Base-by-base conservation (phyloP, 2,113 vertebrate genomes). In the Bubalus kerabau region DNA sequence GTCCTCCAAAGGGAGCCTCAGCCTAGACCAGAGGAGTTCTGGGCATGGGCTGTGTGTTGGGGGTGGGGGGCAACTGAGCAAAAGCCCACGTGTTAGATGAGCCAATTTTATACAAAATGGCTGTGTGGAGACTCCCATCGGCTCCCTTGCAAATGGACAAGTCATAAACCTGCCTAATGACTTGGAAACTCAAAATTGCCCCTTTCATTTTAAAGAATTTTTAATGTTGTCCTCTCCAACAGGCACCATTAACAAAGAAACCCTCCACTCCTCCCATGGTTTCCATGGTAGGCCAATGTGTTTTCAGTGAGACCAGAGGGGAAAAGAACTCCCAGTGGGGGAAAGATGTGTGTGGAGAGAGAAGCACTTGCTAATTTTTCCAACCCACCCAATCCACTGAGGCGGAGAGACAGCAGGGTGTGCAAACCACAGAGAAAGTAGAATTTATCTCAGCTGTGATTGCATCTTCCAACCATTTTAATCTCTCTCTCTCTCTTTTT, bases 121-220 rank as follows among this genome's bases (percentile, higher is more conserved):
- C 93, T 95, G 46, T 93, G n/a, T 64, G 78, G 81, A 96, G 94
- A 94, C 59, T 54, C 82, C 81, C 87, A 88, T 86, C 93, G 28
- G 94, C 87, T 95, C 67, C 90, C 90, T 74, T 60, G 60, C 81
- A 97, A 97, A 97, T 40, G 90, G 94, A 97, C 96, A 93, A 97
- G 96, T 93, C 98, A 98, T 97, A 97, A 98, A 97, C 90, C 97
- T 96, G 95, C 92, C 91, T 97, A 97, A 98, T 97, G 98, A 95
- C 78, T 97, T 97, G 98, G 97, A 98, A 98, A 98, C 97, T 95
- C 97, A 90, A 94, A 98, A 98, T 97, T 96, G 97, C 90, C 95
- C 94, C 67, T 92, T 98, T 62, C 95, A 48, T 94, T 96, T 93
- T 98, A 97, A 96, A 97, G 97, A 98, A 98, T 97, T 96, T 96